Conservation (phyloP, 2,888 invertebrate species). For the Apocheima hispidaria region DNA sequence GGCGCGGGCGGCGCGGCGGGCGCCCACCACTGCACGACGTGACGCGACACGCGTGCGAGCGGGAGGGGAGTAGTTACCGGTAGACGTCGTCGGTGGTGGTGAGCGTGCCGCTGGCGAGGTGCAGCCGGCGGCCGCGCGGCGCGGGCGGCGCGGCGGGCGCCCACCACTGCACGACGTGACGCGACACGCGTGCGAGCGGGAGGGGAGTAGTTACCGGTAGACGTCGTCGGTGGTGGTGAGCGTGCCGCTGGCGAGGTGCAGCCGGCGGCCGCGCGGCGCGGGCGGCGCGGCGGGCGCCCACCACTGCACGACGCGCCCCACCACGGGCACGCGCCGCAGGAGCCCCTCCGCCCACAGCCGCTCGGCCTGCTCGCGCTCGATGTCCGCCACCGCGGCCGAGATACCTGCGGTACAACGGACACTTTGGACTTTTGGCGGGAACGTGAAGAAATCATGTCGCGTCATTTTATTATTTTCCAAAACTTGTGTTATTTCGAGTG, state of each 20-base stretch:
- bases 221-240: conserved; percentile 82
- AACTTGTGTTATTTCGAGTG: no score
- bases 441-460: no score
- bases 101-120: conserved; percentile 92
- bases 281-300: conserved; percentile 90
- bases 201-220: conserved; percentile 84
- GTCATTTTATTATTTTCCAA: no score
- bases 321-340: conserved; percentile 96
- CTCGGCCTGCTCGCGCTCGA: conserved; percentile 95
- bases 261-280: conserved; percentile 88
- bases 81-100: conserved; percentile 79
- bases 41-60: no score
- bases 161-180: conserved; percentile 99
- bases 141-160: conserved; percentile 88
- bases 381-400: conserved; percentile 95
- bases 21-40: no score
- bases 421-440: no score
- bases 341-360: conserved; percentile 97
- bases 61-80: conserved; percentile 86
- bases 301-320: conserved; percentile 98
- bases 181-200: no score
- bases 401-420: conserved; percentile 94
- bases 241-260: conserved; percentile 94
- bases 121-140: conserved; percentile 90
- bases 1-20: conserved; percentile 82